Evolutionary conservation across 2,797 vertebrate species (phyloP), one percentile per base, ranked within the genome.

Genomic region (Megalops cyprinoides): DNA sequence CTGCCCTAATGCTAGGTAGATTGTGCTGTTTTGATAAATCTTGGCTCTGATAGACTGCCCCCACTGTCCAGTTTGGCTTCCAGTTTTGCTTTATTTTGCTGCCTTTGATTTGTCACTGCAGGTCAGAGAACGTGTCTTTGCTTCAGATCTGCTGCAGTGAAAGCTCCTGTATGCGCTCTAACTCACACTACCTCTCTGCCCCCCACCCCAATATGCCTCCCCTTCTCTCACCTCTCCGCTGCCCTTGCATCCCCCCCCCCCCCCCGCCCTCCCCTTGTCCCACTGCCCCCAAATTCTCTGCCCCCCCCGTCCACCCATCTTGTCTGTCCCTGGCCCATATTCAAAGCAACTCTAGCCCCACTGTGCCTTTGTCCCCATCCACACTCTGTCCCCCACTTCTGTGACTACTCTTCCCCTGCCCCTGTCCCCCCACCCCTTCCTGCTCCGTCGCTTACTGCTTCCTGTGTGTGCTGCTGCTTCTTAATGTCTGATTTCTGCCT

Each of bases 401-500:
- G 5, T 71, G 31, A 0, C 44, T 39, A 14, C 3, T 55, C 20
- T 28, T 34, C 25, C 74, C 37, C 37, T 44, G 39, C 7, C 4
- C 44, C 55, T 76, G 7, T 1, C 44, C 2, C 49, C 77, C n/a
- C 14, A 4, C 55, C 8, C 37, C 23, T 60, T 62, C 28, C 39
- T 58, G 79, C 87, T 87, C 15, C 71, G 82, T 81, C 87, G 87
- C 88, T 85, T 87, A 86, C 78, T 87, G 78, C 89, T 83, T 80
- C 15, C 87, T 90, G 89, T 89, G 55, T 90, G 91, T 89, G 83
- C 89, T 91, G 86, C 78, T 90, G 93, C 90, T 88, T 90, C 18
- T 44, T 82, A 67, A 77, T 60, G 62, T 77, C 69, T 75, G 39
- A 79, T 55, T 79, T 34, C 78, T 55, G 34, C 44, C 8, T 73